These are phyloP conservation scores for Medauroidea extradentata DNA, from an alignment of 1,140 invertebrate species.

Conservation along the genomic window DNA sequence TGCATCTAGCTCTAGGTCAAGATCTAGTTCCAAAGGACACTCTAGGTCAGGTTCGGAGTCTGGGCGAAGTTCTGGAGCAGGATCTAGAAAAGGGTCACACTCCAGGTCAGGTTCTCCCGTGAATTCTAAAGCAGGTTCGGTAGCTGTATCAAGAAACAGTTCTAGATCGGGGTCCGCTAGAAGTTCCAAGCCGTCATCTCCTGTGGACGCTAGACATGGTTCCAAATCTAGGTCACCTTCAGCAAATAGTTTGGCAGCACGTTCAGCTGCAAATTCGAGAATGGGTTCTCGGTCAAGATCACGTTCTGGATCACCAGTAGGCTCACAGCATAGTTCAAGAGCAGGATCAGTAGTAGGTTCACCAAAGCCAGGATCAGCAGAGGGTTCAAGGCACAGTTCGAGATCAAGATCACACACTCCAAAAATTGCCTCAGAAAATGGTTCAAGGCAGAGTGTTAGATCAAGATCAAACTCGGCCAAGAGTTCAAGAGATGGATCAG, in stretches of 20 bases:
- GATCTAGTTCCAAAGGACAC: background rate
- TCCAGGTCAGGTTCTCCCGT: background rate
- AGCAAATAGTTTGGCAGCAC: background rate
- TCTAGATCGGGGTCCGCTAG: constrained; percentile 37
- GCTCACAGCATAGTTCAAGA: too few relatives aligned
- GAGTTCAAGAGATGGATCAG: too few relatives aligned
- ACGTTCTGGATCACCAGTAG: constrained; percentile 33
- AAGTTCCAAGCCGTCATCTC: background rate
- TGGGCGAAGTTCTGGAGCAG: background rate
- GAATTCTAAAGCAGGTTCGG: background rate
- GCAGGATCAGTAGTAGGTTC: constrained; percentile 27
- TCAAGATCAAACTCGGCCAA: too few relatives aligned
- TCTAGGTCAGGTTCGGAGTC: background rate
- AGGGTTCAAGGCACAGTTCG: background rate
- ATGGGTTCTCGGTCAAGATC: constrained; percentile 23
- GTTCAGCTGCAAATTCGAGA: constrained; percentile 9
- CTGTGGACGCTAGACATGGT: background rate
- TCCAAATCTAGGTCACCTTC: background rate
- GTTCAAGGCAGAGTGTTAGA: constrained; percentile 19
- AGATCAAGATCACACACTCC: background rate
- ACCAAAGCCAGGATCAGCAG: constrained; percentile 30
- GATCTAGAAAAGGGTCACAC: background rate
- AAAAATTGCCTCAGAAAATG: constrained; percentile 23
- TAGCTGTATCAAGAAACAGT: constrained; percentile 27
- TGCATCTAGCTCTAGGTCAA: background rate